These are phyloP conservation scores for Gryllus bimaculatus DNA, from an alignment of 1,140 invertebrate species.

Conservation along the genomic window DNA sequence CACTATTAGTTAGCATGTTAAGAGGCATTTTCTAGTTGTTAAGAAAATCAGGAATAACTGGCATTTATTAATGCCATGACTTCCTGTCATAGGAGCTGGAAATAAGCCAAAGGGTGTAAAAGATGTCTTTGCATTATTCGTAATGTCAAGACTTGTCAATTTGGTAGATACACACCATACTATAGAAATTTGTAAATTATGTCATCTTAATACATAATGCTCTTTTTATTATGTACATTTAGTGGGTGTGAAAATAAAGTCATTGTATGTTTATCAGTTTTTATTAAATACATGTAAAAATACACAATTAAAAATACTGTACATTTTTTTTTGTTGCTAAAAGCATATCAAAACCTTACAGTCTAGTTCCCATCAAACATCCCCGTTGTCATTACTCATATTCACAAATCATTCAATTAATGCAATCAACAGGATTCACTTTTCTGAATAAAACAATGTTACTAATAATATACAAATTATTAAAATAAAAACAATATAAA, in stretches of 20 bases:
- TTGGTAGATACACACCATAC: neutral
- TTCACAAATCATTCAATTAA: no score
- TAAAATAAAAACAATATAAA: neutral
- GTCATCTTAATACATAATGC: neutral
- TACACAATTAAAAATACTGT: neutral
- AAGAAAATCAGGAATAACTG: neutral
- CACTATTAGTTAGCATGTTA: neutral
- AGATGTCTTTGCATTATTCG: neutral
- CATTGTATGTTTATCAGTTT: neutral
- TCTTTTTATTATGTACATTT: neutral
- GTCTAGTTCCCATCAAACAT: neutral
- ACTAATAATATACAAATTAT: neutral
- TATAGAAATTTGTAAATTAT: neutral
- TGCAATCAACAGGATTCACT: no score
- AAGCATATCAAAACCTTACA: neutral
- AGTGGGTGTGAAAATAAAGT: neutral
- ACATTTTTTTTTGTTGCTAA: neutral
- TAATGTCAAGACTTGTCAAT: neutral
- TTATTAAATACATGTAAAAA: neutral
- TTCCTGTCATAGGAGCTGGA: neutral
- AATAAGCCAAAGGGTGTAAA: conserved; percentile 4
- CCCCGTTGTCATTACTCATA: no score
- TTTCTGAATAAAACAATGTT: neutral
- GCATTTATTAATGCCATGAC: neutral
- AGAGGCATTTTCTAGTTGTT: conserved; percentile 4